These are phyloP conservation scores for Mormyrops attenuatus DNA, from an alignment of 2,797 vertebrate species.

Conservation along the genomic window DNA sequence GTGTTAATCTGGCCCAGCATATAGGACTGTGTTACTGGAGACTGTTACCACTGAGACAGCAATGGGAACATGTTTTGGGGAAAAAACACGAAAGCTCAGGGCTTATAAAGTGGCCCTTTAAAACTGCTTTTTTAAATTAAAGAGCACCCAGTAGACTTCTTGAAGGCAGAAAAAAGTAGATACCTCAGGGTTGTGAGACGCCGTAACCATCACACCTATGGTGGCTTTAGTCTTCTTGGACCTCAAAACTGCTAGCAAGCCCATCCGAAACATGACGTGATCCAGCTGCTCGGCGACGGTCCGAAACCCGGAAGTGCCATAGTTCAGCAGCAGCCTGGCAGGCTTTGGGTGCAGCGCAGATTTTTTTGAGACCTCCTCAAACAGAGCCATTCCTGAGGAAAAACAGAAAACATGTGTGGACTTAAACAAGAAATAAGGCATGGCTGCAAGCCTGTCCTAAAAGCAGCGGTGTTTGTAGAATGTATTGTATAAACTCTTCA, in stretches of 20 bases:
- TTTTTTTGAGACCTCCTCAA: slow-evolving; percentile 56
- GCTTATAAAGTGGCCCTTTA: not conserved
- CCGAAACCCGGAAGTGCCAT: slow-evolving; percentile 91
- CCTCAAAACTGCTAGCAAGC: slow-evolving; percentile 75
- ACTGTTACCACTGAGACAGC: not conserved
- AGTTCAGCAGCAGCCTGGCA: slow-evolving; percentile 69
- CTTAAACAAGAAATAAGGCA: not conserved
- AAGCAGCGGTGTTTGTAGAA: not conserved
- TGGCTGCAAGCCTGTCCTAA: not conserved
- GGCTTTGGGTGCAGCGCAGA: slow-evolving; percentile 72
- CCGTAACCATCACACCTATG: slow-evolving; percentile 93
- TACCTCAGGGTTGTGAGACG: slow-evolving; percentile 97
- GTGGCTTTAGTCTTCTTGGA: slow-evolving; percentile 73
- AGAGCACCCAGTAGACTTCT: not conserved
- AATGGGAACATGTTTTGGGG: not conserved
- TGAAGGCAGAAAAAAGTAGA: not conserved
- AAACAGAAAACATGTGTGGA: not conserved
- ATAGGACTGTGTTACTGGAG: not conserved
- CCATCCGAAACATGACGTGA: slow-evolving; percentile 93
- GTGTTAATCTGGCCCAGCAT: not conserved
- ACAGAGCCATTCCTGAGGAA: slow-evolving; percentile 65
- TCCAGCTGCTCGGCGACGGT: slow-evolving; percentile 67
- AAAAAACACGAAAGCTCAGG: not conserved
- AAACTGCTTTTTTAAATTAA: not conserved
- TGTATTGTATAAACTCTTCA: not conserved